Conservation (phyloP, 2,797 vertebrate genomes). For the Pygocentrus nattereri region DNA sequence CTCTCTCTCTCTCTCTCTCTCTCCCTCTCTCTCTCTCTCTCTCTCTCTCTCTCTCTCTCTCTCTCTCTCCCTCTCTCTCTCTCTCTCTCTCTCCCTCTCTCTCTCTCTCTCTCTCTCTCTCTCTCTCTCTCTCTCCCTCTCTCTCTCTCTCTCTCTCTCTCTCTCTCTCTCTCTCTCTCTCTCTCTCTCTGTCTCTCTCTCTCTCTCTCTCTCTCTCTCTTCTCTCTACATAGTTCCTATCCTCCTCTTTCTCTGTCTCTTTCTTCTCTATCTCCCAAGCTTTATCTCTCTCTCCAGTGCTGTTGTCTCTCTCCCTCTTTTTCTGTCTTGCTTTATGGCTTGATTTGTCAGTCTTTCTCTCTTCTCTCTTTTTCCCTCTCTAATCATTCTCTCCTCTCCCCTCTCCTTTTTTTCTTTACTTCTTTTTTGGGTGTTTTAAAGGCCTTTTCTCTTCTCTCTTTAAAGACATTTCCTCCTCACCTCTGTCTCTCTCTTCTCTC, state of each 20-base stretch:
- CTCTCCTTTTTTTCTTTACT: conserved; percentile 8
- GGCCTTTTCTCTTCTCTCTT: no score
- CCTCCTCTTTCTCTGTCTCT: conserved; percentile 20
- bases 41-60: not conserved
- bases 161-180: no score
- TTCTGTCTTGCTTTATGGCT: no score
- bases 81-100: not conserved
- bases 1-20: no score
- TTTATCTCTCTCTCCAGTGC: conserved; percentile 19
- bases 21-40: not conserved
- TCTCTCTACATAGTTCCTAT: no score
- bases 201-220: no score
- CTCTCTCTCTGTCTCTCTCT: no score
- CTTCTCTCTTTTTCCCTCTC: no score
- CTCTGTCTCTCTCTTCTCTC: not conserved
- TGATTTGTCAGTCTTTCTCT: no score
- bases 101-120: no score
- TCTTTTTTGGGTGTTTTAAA: no score
- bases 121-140: conserved; percentile 3
- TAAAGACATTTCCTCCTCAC: no score
- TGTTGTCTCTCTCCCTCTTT: conserved; percentile 15
- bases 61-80: not conserved
- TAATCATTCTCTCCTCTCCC: conserved; percentile 13
- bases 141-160: not conserved
- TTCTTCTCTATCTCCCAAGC: not conserved